These are phyloP conservation scores for Temnothorax rugatulus DNA, from an alignment of 2,888 invertebrate genomes.

Conservation along the genomic window DNA sequence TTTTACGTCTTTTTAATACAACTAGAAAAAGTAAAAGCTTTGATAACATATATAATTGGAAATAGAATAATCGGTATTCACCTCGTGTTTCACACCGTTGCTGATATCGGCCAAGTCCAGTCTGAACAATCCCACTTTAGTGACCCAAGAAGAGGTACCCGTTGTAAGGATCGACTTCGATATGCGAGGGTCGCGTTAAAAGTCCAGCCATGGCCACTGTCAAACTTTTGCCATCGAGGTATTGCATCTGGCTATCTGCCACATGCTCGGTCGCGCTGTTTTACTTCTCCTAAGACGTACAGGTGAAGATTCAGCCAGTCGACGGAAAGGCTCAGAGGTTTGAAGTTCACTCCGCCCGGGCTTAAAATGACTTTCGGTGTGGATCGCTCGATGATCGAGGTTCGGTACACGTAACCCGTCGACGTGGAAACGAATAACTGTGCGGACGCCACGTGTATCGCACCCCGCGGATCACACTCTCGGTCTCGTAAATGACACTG, in stretches of 20 bases:
- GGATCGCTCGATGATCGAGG: slow-evolving; percentile 82
- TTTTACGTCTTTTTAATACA: background rate
- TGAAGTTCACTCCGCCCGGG: slow-evolving; percentile 88
- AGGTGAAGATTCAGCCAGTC: slow-evolving; percentile 96
- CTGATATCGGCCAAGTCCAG: slow-evolving; percentile 92
- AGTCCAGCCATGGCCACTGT: slow-evolving; percentile 91
- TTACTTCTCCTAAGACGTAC: slow-evolving; percentile 93
- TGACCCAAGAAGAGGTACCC: slow-evolving; percentile 96
- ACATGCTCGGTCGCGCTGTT: slow-evolving; percentile 87
- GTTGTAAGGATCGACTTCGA: slow-evolving; percentile 97
- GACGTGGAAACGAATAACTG: slow-evolving; percentile 93
- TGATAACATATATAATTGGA: background rate
- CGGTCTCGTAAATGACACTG: slow-evolving; percentile 89
- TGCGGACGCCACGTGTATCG: slow-evolving; percentile 91
- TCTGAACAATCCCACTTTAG: slow-evolving; percentile 91
- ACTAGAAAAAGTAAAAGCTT: background rate
- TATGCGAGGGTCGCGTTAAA: slow-evolving; percentile 90
- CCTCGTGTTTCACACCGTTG: slow-evolving; percentile 91
- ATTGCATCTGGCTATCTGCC: slow-evolving; percentile 93
- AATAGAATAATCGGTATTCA: slow-evolving; percentile 53
- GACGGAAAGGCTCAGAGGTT: slow-evolving; percentile 91
- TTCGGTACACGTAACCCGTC: slow-evolving; percentile 89
- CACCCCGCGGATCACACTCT: slow-evolving; percentile 89
- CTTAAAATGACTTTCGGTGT: slow-evolving; percentile 86
- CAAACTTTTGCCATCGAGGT: slow-evolving; percentile 91